These are phyloP conservation scores for Uromys caudimaculatus DNA, from an alignment of 2,797 vertebrate species.

Conservation along the genomic window DNA sequence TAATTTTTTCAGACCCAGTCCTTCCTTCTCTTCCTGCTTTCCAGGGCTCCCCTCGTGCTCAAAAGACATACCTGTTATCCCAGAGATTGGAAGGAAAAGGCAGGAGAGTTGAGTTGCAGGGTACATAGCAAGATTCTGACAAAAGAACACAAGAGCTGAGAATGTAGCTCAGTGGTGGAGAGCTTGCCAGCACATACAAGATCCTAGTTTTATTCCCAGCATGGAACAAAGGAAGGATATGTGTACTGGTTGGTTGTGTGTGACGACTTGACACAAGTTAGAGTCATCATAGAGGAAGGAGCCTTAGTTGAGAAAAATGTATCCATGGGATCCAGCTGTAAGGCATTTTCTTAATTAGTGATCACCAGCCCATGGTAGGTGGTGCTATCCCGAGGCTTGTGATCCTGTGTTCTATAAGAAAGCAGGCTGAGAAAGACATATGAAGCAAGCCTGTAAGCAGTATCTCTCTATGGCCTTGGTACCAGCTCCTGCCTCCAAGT, in stretches of 20 bases:
- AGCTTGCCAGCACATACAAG: not conserved
- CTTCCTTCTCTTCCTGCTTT: not conserved
- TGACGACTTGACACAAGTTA: not conserved
- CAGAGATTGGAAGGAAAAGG: not conserved
- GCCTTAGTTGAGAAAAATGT: not conserved
- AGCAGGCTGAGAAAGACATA: not conserved
- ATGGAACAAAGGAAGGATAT: not conserved
- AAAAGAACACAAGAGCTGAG: not conserved
- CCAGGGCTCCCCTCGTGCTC: not conserved
- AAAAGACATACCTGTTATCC: not conserved
- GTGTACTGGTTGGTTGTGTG: not conserved
- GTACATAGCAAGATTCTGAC: not conserved
- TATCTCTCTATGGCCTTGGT: not conserved
- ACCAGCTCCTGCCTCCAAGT: not conserved
- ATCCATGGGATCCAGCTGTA: not conserved
- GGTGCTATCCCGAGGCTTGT: not conserved
- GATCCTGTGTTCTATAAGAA: not conserved
- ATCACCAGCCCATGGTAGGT: not conserved
- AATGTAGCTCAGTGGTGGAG: not conserved
- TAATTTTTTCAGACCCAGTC: not conserved
- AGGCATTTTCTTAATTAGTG: not conserved
- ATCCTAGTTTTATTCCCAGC: not conserved
- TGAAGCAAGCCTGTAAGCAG: not conserved
- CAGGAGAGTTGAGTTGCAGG: not conserved
- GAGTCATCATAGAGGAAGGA: not conserved